phyloP scores from a whole-genome alignment of 2,797 vertebrate species.

The Spheniscus humboldti region DNA sequence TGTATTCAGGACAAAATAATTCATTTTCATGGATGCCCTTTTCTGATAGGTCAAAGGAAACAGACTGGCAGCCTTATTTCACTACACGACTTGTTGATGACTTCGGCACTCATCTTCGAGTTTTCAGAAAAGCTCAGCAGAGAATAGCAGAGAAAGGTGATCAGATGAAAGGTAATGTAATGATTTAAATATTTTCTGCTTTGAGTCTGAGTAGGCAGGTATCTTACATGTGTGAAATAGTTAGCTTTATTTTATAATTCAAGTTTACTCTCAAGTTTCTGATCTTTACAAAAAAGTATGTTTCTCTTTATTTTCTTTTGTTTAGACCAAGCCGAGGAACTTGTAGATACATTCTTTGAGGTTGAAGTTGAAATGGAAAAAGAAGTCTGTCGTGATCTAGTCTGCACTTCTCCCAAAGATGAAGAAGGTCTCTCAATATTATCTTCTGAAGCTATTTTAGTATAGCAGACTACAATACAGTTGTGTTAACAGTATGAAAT shows the following conservation, averaged over 20 bases:
- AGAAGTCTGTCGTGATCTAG: constrained; percentile 92
- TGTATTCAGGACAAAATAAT: not conserved
- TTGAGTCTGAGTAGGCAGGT: not conserved
- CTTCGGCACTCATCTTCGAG: constrained; percentile 96
- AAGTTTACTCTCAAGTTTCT: not conserved
- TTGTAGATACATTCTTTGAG: constrained; percentile 96
- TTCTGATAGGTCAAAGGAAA: constrained; percentile 87
- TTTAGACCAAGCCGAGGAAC: constrained; percentile 86
- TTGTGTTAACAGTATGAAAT: not conserved
- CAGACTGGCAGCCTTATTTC: constrained; percentile 99
- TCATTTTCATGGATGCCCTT: not conserved
- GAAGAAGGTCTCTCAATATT: constrained; percentile 87
- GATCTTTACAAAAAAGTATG: not conserved
- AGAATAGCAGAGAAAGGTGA: constrained; percentile 90
- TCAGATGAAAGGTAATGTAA: constrained; percentile 83
- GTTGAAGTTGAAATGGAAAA: constrained; percentile 98
- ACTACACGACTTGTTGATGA: constrained; percentile 97
- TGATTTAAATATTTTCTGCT: not conserved
- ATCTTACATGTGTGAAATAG: not conserved
- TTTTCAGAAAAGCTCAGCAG: constrained; percentile 98
- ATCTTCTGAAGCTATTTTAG: not conserved
- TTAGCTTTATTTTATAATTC: not conserved
- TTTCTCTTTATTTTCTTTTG: not conserved
- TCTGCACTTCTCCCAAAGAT: constrained; percentile 94
- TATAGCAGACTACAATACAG: not conserved